Percentiles rank a stretch among this genome's conserved stretches.
phyloP scores from a whole-genome alignment of 2,888 invertebrate genomes.

The Hypomecis punctinalis region DNA sequence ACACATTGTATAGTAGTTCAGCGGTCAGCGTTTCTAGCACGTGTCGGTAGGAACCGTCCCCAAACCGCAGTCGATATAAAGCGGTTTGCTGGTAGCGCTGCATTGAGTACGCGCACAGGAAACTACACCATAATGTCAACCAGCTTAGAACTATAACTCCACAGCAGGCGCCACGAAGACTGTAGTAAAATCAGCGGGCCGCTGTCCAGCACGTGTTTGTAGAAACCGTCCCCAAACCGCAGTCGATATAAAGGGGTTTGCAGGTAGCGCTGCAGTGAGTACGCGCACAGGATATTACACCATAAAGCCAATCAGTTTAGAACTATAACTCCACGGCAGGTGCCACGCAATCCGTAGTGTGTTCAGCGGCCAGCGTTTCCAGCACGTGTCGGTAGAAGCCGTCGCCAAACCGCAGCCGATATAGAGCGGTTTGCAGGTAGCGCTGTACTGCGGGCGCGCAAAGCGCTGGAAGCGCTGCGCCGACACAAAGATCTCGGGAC shows the following conservation, averaged over 20 bases:
- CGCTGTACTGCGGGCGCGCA: constrained; percentile 59
- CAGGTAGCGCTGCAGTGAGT: background rate
- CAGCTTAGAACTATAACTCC: too few relatives aligned
- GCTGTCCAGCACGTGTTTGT: too few relatives aligned
- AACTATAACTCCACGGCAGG: constrained; percentile 13
- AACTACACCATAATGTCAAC: background rate
- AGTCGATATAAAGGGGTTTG: background rate
- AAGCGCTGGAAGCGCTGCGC: constrained; percentile 30
- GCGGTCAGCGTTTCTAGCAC: too few relatives aligned
- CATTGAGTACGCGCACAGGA: background rate
- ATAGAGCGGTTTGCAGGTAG: constrained; percentile 64
- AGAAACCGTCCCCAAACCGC: background rate
- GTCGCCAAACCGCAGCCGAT: constrained; percentile 55
- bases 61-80: background rate
- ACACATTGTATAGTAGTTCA: too few relatives aligned
- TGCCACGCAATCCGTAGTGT: constrained; percentile 34
- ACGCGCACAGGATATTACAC: background rate
- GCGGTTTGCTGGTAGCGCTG: background rate
- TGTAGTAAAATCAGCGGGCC: too few relatives aligned
- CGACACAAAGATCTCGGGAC: constrained; percentile 63
- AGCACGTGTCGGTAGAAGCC: constrained; percentile 62
- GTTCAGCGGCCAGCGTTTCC: constrained; percentile 49
- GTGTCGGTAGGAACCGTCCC: background rate
- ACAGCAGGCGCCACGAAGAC: too few relatives aligned
- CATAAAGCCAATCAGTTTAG: background rate